phyloP scores from a whole-genome alignment of 2,888 invertebrate species.

The Plebejus anna region DNA sequence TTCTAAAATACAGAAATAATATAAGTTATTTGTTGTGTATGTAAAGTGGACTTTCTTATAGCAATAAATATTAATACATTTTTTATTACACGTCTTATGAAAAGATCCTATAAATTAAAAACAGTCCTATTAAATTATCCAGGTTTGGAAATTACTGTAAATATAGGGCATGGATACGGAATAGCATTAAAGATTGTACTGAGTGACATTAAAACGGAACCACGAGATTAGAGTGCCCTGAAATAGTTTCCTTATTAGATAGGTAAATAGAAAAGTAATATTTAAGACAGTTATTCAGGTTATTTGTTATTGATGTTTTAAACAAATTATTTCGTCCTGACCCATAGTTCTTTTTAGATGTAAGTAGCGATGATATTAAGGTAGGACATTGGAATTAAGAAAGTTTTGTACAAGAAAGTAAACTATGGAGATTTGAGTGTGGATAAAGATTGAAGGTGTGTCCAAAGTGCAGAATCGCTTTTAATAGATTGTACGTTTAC shows the following conservation, averaged over 20 bases:
- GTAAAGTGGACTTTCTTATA: slow-evolving; percentile 2
- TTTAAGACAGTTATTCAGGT: slow-evolving; percentile 52
- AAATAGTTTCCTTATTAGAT: slow-evolving; percentile 62
- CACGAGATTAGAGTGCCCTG: slow-evolving; percentile 42
- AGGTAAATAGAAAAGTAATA: slow-evolving; percentile 65
- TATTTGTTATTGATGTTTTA: slow-evolving; percentile 52
- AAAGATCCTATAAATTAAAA: slow-evolving; percentile 19
- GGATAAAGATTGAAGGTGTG: slow-evolving; percentile 22
- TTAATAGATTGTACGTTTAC: not conserved
- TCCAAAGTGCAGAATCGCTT: slow-evolving; percentile 22
- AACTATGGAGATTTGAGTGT: slow-evolving; percentile 15
- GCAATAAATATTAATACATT: not conserved
- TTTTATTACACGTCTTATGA: not conserved
- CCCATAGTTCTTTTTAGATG: slow-evolving; percentile 48
- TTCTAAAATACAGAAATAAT: not conserved
- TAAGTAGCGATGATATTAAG: slow-evolving; percentile 35
- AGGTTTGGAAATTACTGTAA: slow-evolving; percentile 11
- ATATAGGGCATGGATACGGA: slow-evolving; percentile 6
- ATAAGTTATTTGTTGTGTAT: not conserved
- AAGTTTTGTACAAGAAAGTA: slow-evolving; percentile 25
- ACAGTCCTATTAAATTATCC: slow-evolving; percentile 24
- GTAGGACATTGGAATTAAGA: slow-evolving; percentile 34
- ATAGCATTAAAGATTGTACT: slow-evolving; percentile 18
- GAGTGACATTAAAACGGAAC: slow-evolving; percentile 14
- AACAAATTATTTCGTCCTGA: slow-evolving; percentile 55